These are phyloP conservation scores for Toxotes lorentzi DNA, from an alignment of 2,797 vertebrate genomes.

Conservation along the genomic window DNA sequence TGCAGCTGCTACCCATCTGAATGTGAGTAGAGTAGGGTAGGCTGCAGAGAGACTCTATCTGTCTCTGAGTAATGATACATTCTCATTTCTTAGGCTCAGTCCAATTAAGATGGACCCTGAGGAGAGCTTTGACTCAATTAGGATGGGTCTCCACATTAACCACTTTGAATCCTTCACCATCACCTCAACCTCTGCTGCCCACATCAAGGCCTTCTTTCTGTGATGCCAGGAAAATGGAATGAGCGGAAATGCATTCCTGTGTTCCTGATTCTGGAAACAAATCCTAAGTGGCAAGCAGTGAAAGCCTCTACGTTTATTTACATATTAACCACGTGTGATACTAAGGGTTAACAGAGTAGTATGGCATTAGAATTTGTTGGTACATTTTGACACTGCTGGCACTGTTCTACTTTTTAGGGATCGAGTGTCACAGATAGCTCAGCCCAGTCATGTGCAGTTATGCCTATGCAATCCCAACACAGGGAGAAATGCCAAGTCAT, in stretches of 20 bases:
- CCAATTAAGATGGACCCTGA: constrained; percentile 79
- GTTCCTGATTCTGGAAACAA: neutral
- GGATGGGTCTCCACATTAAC: constrained; percentile 76
- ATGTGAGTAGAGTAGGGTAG: constrained; percentile 44
- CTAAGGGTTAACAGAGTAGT: constrained; percentile 1
- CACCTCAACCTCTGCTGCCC: constrained; percentile 33
- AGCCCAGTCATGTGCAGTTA: constrained; percentile 64
- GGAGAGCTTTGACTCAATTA: constrained; percentile 79
- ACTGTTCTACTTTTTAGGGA: constrained; percentile 47
- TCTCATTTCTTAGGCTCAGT: constrained; percentile 76
- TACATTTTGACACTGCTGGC: constrained; percentile 36
- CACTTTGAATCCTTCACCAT: constrained; percentile 64
- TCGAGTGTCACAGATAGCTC: constrained; percentile 55
- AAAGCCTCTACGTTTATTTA: constrained; percentile 2
- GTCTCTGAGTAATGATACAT: constrained; percentile 75
- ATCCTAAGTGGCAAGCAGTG: neutral
- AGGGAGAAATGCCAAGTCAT: constrained; percentile 69
- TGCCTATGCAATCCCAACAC: constrained; percentile 68
- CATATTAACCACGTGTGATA: neutral
- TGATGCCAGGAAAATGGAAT: neutral
- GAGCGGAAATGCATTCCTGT: neutral
- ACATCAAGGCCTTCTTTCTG: constrained; percentile 24
- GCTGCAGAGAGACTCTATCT: constrained; percentile 64
- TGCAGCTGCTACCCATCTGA: constrained; percentile 46
- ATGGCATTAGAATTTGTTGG: constrained; percentile 15